Percentiles rank a stretch among this genome's conserved stretches.
These are phyloP conservation scores for Heterohyrax brucei DNA, from an alignment of 2,797 vertebrate genomes.

Conservation along the genomic window DNA sequence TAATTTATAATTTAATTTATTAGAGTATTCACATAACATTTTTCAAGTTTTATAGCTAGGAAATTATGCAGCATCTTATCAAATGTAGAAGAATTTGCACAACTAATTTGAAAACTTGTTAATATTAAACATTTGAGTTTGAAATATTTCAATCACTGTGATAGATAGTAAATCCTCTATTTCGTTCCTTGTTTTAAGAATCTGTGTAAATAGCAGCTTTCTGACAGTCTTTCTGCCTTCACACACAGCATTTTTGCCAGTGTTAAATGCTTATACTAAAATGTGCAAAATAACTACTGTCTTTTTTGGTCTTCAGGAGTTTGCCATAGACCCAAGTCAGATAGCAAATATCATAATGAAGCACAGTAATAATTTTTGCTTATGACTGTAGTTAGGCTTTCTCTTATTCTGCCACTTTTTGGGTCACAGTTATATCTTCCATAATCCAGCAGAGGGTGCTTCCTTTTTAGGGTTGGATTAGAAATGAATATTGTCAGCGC, in stretches of 20 bases:
- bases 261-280: slow-evolving; percentile 28
- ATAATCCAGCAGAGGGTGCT: slow-evolving; percentile 89
- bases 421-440: slow-evolving; percentile 76
- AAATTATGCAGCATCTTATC: slow-evolving; percentile 39
- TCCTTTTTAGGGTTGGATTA: slow-evolving; percentile 87
- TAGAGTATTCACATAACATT: not conserved
- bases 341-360: not conserved
- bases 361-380: not conserved
- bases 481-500: slow-evolving; percentile 41
- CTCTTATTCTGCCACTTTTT: slow-evolving; percentile 33
- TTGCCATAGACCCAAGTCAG: not conserved
- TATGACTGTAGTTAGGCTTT: not conserved
- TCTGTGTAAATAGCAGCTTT: not conserved
- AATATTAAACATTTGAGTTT: slow-evolving; percentile 29
- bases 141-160: slow-evolving; percentile 27
- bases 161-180: not conserved
- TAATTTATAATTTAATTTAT: slow-evolving; percentile 25
- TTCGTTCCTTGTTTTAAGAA: slow-evolving; percentile 8
- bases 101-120: slow-evolving; percentile 44
- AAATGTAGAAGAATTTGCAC: not conserved
- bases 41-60: not conserved
- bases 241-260: not conserved
- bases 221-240: not conserved
- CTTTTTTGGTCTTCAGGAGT: slow-evolving; percentile 51
- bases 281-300: not conserved